phyloP scores from a whole-genome alignment of 2,888 invertebrate genomes.

The Drosophila picticornis region DNA sequence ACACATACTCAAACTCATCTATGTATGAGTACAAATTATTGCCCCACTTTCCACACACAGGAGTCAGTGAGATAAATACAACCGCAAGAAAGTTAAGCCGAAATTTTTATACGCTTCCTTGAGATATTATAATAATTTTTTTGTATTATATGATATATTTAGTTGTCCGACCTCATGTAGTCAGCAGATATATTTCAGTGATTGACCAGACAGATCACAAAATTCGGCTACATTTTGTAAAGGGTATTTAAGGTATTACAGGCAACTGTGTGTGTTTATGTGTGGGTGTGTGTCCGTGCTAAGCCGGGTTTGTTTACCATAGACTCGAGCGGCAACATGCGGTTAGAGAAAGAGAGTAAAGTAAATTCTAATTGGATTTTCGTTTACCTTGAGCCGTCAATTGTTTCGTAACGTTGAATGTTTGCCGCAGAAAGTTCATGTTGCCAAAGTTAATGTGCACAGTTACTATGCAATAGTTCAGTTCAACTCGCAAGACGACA shows the following conservation, averaged over 20 bases:
- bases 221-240: neutral
- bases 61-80: neutral
- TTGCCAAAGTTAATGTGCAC: neutral
- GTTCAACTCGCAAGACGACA: neutral
- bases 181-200: neutral
- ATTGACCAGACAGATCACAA: neutral
- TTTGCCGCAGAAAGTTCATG: constrained; percentile 85
- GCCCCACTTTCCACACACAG: constrained; percentile 10
- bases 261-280: neutral
- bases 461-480: neutral
- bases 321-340: neutral
- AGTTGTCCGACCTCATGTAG: neutral
- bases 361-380: neutral
- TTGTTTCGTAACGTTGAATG: constrained; percentile 84
- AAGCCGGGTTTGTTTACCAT: neutral
- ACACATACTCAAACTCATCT: neutral
- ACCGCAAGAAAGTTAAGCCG: neutral
- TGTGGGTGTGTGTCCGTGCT: constrained; percentile 1
- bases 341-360: neutral
- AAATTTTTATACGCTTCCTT: neutral
- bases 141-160: neutral
- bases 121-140: neutral
- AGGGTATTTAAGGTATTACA: neutral
- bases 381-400: constrained; percentile 79
- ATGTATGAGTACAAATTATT: constrained; percentile 46